Evolutionary conservation across 2,113 vertebrate species (phyloP), one percentile per base, ranked within the genome.

Genomic region (Cavia porcellus): DNA sequence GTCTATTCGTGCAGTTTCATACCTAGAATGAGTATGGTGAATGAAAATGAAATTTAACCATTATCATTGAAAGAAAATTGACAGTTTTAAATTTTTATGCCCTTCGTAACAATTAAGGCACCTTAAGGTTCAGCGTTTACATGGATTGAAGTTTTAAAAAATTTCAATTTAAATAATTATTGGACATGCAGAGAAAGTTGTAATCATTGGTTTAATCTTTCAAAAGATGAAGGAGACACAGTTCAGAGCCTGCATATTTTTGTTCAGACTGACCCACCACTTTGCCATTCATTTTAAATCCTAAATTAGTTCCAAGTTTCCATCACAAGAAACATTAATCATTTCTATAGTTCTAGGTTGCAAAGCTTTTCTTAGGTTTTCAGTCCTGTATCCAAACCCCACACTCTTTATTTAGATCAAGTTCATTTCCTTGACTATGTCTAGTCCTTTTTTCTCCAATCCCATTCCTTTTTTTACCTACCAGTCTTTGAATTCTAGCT

Each of bases 121-220:
- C 8, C 28, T 86, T 64, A 47, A 24, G 35, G 38, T 59, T 32
- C 7, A 47, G 1, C 62, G 12, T 83, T 57, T 20, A 1, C 30
- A 5, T 72, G 32, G 5, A 28, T n/a, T 89, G 22, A 90, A 80
- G n/a, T 55, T 93, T 25, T 82, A 77, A 80, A 13, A 13, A 57
- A 64, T 68, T 22, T 7, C 79, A n/a, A 13, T 38, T 8, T 93
- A 77, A 92, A 82, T 22, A 59, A 12, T 88, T 94, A 57, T 15
- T 90, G 68, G 35, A n/a, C 88, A n/a, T 61, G 42, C 1, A 89
- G 68, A 72, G 81, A 42, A 7, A 93, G 80, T 87, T 64, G 7
- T 87, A 70, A 52, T 89, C n/a, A 85, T 95, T 61, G 66, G 91
- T 80, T 85, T 68, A 77, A 57, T 86, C 74, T 89, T 80, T 47